phyloP scores from a whole-genome alignment of 2,888 invertebrate genomes.

The Eristalinus aeneus region DNA sequence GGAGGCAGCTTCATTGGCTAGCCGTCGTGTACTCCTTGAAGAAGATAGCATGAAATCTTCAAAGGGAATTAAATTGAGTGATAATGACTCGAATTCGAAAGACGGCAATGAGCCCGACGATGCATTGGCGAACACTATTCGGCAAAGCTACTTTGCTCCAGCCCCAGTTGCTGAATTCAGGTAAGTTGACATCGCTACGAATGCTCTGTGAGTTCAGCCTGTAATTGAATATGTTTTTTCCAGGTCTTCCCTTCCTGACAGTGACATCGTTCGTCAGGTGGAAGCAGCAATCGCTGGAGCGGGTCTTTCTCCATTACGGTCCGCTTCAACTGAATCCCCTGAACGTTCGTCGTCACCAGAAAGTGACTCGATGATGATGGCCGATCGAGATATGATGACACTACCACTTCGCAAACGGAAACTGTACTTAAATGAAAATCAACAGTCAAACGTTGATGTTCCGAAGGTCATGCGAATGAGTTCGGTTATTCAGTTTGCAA shows the following conservation, averaged over 20 bases:
- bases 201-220: background rate
- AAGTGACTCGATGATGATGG: constrained; percentile 81
- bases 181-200: constrained; percentile 73
- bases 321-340: constrained; percentile 81
- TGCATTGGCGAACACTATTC: constrained; percentile 68
- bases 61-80: background rate
- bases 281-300: constrained; percentile 84
- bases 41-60: constrained; percentile 41
- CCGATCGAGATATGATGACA: constrained; percentile 84
- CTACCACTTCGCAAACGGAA: constrained; percentile 91
- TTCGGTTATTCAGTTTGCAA: constrained; percentile 94
- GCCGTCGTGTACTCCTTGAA: constrained; percentile 72
- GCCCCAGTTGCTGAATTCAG: constrained; percentile 80
- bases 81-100: constrained; percentile 56
- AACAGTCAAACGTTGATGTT: constrained; percentile 74
- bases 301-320: constrained; percentile 83
- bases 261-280: constrained; percentile 83
- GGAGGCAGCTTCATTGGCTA: constrained; percentile 79
- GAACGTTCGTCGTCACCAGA: constrained; percentile 82
- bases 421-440: constrained; percentile 87
- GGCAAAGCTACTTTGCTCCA: constrained; percentile 75
- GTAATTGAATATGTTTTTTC: background rate
- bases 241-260: constrained; percentile 77
- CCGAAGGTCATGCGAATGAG: constrained; percentile 82
- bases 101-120: constrained; percentile 72